phyloP scores from a whole-genome alignment of 1,140 invertebrate genomes.

The Nasonia longicornis region DNA sequence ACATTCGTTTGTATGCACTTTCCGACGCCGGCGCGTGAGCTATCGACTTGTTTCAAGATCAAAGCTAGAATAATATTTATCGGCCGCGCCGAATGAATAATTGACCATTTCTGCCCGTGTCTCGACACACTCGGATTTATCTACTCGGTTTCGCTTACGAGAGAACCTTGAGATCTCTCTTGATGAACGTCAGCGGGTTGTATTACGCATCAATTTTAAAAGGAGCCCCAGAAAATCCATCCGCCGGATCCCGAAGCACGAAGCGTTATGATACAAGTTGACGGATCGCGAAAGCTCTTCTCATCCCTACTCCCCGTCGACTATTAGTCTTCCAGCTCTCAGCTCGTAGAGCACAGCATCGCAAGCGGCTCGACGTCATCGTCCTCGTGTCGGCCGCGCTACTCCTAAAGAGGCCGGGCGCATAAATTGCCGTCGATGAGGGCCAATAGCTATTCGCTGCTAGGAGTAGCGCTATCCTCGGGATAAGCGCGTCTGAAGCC shows the following conservation, averaged over 20 bases:
- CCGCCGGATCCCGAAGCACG: background rate
- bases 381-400: background rate
- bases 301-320: no score
- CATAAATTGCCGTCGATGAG: conserved; percentile 38
- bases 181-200: background rate
- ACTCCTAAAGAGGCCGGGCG: background rate
- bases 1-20: background rate
- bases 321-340: background rate
- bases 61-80: background rate
- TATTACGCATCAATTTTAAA: background rate
- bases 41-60: background rate
- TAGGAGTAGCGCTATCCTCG: background rate
- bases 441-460: conserved; percentile 1
- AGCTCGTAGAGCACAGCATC: background rate
- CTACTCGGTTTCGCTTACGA: background rate
- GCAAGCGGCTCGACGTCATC: no score
- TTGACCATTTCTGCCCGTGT: background rate
- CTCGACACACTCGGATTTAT: background rate
- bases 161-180: background rate
- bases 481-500: conserved; percentile 31
- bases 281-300: background rate
- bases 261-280: background rate
- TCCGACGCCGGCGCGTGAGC: background rate
- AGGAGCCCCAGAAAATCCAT: background rate
- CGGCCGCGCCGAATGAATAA: background rate